These are phyloP conservation scores for Cosmia pyralina DNA, from an alignment of 2,888 invertebrate species.

Conservation along the genomic window DNA sequence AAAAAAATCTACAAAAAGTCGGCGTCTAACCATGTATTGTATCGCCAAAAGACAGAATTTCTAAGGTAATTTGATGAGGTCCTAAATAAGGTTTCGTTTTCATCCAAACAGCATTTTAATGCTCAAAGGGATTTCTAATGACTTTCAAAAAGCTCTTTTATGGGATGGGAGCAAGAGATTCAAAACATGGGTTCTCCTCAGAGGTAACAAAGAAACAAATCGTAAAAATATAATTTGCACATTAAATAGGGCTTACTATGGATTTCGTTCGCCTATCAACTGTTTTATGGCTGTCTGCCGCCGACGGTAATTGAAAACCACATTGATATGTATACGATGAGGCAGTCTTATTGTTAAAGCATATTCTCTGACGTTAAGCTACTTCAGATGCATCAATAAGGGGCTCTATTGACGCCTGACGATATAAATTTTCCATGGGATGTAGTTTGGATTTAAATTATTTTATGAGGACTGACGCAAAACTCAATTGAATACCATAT, in stretches of 20 bases:
- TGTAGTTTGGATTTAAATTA: not conserved
- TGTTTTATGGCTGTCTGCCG: slow-evolving; percentile 41
- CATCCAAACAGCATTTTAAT: slow-evolving; percentile 36
- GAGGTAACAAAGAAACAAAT: slow-evolving; percentile 47
- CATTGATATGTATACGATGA: slow-evolving; percentile 39
- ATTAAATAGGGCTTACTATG: slow-evolving; percentile 45
- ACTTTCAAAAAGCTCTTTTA: slow-evolving; percentile 50
- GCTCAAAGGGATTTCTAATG: slow-evolving; percentile 34
- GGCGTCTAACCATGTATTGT: not conserved
- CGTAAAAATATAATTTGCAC: slow-evolving; percentile 55
- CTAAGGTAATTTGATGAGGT: slow-evolving; percentile 24
- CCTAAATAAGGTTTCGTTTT: slow-evolving; percentile 39
- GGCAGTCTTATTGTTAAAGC: slow-evolving; percentile 10
- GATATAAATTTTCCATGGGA: not conserved
- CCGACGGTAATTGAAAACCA: slow-evolving; percentile 45
- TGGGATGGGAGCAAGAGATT: slow-evolving; percentile 32
- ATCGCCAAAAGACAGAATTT: not conserved
- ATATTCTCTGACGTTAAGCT: slow-evolving; percentile 12
- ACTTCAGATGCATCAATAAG: slow-evolving; percentile 8
- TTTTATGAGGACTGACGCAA: slow-evolving; percentile 3
- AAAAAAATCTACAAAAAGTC: not conserved
- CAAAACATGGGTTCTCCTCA: slow-evolving; percentile 40
- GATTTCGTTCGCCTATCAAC: slow-evolving; percentile 46
- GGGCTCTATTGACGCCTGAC: not conserved
- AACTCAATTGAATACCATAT: slow-evolving; percentile 12